These are phyloP conservation scores for Lophura nycthemera DNA, from an alignment of 2,113 vertebrate species.

Conservation along the genomic window DNA sequence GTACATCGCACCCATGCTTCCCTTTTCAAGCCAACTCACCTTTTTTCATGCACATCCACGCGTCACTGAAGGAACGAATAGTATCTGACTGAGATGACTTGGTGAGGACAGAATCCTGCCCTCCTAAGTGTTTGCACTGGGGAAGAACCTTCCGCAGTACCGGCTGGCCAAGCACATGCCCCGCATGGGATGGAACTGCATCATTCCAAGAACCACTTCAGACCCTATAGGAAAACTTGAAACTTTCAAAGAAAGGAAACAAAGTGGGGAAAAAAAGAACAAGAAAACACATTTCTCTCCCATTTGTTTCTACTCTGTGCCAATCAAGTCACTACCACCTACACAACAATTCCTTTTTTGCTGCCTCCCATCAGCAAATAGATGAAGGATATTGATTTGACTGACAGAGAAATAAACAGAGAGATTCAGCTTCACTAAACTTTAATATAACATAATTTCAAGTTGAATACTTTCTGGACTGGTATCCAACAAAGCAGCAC, in stretches of 20 bases:
- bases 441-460: constrained; percentile 57
- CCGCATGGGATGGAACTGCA: background rate
- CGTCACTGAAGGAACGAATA: fast-evolving
- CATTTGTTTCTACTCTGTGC: constrained; percentile 24
- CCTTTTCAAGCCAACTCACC: background rate
- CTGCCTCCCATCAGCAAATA: constrained; percentile 16
- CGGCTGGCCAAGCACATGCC: background rate
- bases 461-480: background rate
- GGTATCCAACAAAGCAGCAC: background rate
- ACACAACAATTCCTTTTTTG: background rate
- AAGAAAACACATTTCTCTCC: background rate
- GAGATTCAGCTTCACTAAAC: constrained; percentile 44
- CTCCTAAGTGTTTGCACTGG: background rate
- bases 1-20: background rate
- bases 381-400: constrained; percentile 40
- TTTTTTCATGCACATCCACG: background rate
- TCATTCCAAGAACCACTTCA: background rate
- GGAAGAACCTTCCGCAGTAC: background rate
- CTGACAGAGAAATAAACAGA: constrained; percentile 49
- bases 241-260: background rate
- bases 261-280: background rate
- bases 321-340: constrained; percentile 43
- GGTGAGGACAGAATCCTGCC: background rate
- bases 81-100: background rate
- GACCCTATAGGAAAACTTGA: background rate